Percentiles rank a stretch among this genome's conserved stretches.
Conservation (phyloP, 2,113 vertebrate species). For the Galbula dea region DNA sequence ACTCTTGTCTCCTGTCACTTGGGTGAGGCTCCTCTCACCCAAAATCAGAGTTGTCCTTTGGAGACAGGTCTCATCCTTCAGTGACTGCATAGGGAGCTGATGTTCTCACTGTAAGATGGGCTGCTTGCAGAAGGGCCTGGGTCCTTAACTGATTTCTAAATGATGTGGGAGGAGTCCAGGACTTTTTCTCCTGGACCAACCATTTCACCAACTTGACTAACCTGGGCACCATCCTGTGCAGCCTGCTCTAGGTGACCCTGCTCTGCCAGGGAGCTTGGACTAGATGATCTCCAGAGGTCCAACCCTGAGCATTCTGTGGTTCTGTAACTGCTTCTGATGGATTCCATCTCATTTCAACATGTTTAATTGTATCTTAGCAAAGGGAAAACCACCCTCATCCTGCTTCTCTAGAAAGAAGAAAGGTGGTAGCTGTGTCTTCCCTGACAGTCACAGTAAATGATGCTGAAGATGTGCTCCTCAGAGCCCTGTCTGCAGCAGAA, state of each 20-base stretch:
- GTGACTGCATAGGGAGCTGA: rapidly evolving
- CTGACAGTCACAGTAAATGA: rapidly evolving
- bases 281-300: too few species aligned
- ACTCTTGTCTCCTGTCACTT: background rate
- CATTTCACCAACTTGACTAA: background rate
- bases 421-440: background rate
- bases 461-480: background rate
- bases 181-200: background rate
- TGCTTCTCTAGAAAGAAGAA: background rate
- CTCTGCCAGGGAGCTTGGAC: too few species aligned
- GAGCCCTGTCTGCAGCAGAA: background rate
- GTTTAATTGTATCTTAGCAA: background rate
- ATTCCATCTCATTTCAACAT: background rate
- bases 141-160: background rate
- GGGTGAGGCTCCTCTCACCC: too few species aligned
- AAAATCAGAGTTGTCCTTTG: background rate
- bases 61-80: background rate
- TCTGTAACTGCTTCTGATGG: too few species aligned
- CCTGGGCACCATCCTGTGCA: too few species aligned
- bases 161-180: background rate
- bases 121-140: background rate
- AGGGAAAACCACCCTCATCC: background rate
- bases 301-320: too few species aligned
- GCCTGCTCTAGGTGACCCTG: too few species aligned
- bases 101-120: background rate